Evolutionary conservation across 2,113 vertebrate species (phyloP).

Genomic region (Rhynchomys soricoides): DNA sequence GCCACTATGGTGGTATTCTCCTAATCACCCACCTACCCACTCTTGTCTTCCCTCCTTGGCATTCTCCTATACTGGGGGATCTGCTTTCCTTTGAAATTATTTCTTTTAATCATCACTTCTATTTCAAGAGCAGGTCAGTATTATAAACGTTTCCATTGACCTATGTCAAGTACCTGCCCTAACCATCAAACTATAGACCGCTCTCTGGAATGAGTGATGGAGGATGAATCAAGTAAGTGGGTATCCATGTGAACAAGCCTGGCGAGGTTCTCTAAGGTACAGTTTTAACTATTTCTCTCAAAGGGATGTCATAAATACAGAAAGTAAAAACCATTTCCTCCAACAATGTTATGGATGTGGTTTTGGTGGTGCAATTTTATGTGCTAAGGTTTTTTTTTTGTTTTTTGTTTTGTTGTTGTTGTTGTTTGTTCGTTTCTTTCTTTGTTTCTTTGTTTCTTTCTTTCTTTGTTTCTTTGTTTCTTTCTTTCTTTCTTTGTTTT

Average conservation of each 20-base stretch:
- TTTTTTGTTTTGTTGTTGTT: no score
- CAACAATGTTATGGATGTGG: background rate
- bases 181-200: background rate
- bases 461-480: no score
- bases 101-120: conserved; percentile 16
- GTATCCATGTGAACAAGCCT: background rate
- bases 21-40: no score
- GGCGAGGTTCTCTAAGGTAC: background rate
- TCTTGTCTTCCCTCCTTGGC: no score
- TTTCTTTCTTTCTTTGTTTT: no score
- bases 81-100: conserved; percentile 15
- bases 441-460: no score
- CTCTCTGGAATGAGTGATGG: background rate
- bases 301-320: background rate
- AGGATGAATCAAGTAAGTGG: background rate
- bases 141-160: background rate
- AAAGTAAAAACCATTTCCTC: background rate
- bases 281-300: background rate
- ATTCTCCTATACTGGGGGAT: no score
- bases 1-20: no score
- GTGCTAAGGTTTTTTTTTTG: no score
- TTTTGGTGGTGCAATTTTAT: no score
- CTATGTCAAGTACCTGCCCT: background rate
- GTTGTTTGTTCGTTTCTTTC: no score
- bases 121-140: background rate